Base-by-base conservation (phyloP, 2,888 invertebrate genomes). In the Andrena praecox region DNA sequence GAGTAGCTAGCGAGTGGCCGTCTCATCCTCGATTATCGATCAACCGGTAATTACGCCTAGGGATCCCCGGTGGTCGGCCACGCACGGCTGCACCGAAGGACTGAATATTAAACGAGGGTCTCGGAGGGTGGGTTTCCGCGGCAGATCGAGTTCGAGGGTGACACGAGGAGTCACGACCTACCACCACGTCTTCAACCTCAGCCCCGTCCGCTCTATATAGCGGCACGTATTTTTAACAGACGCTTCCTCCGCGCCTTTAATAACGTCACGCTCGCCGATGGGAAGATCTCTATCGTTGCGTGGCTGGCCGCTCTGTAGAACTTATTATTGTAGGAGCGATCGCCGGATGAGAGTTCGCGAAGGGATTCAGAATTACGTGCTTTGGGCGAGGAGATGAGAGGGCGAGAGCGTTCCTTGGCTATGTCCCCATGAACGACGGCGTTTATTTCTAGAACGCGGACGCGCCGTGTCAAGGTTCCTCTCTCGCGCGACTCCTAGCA, bases 21-120 rank as follows among this genome's bases (percentile, higher is more conserved):
- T 63, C 87, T 89, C 89, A 92, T 92, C 91, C 92, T 92, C 92
- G 91, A 89, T 87, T 92, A 93, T 93, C 92, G 93, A 93, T 91
- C 91, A 80, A 66, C 64, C 68, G 78, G 87, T 88, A 91, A 91
- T 91, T 91, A 91, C 87, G 85, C 56, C 42, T 35, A 59, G 78
- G 83, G 48, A 72, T 74, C 52, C 70, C 63, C 60, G 62, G 54
- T 70, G 84, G 86, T 64, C 60, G 74, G 29, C 73, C 64, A 56
- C 54, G 64, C 59, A 77, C 68, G 73, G 76, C 74, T 76, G 35
- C 33, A 74, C 24, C 62, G 29, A 69, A 35, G n/a, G 10, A 6
- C 54, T 27, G 66, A 42, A 62, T 31, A 20, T 69, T 31, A 73
- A n/a, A 56, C 62, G 66, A 59, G 48, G 48, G 63, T 7, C 20